Evolutionary conservation across 1,140 invertebrate genomes (phyloP).

Genomic region (Ectropis grisescens): DNA sequence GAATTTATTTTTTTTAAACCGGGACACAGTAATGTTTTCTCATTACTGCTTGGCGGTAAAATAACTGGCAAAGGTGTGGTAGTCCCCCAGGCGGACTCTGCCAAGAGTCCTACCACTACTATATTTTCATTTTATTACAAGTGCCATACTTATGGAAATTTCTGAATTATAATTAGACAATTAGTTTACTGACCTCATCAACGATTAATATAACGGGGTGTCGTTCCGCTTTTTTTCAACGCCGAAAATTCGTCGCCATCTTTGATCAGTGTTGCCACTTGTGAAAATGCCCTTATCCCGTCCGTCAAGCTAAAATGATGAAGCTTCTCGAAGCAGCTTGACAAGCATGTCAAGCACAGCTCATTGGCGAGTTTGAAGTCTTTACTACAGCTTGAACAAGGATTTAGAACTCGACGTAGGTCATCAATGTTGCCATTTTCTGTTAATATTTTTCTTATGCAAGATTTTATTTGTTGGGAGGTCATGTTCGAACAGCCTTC

Average conservation of each 20-base stretch:
- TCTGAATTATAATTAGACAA: no score
- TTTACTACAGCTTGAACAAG: constrained; percentile 28
- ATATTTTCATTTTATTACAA: no score
- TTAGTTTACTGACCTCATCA: constrained; percentile 76
- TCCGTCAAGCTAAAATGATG: constrained; percentile 52
- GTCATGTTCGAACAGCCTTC: constrained; percentile 27
- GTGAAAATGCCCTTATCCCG: constrained; percentile 57
- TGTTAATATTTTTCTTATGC: constrained; percentile 42
- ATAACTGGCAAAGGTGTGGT: no score
- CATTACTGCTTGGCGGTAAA: no score
- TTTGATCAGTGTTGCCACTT: constrained; percentile 43
- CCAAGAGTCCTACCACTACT: no score
- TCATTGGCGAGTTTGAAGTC: constrained; percentile 43
- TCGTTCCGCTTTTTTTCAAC: constrained; percentile 62
- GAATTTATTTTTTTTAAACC: no score
- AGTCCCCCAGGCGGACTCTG: no score
- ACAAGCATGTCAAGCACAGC: constrained; percentile 69
- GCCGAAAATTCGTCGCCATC: constrained; percentile 36
- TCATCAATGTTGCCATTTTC: constrained; percentile 45
- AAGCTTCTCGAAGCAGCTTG: constrained; percentile 55
- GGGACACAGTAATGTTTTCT: no score
- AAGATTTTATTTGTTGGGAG: constrained; percentile 42
- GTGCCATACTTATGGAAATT: no score
- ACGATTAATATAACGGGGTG: constrained; percentile 75
- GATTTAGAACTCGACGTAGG: constrained; percentile 18